phyloP scores from a whole-genome alignment of 2,888 invertebrate species.

The Drosophila anomalata region DNA sequence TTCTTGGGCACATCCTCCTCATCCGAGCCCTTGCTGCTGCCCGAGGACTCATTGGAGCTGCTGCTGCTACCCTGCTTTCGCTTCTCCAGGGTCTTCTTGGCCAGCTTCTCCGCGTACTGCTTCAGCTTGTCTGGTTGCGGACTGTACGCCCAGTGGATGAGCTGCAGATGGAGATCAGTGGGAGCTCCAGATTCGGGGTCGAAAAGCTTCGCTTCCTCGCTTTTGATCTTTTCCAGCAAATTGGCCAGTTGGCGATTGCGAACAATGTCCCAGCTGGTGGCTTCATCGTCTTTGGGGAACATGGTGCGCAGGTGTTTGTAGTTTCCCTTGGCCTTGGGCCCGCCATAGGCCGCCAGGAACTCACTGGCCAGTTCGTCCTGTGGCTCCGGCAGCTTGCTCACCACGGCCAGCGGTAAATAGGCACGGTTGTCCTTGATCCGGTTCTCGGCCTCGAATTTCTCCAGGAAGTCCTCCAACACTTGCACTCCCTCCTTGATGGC shows the following conservation, averaged over 20 bases:
- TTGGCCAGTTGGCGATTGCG: constrained; percentile 87
- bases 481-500: constrained; percentile 90
- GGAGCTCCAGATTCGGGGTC: constrained; percentile 88
- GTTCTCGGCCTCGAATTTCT: constrained; percentile 89
- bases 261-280: constrained; percentile 90
- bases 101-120: constrained; percentile 84
- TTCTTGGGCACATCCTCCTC: constrained; percentile 60
- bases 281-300: constrained; percentile 85
- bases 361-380: constrained; percentile 85
- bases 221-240: constrained; percentile 86
- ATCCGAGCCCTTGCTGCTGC: constrained; percentile 46
- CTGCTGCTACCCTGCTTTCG: constrained; percentile 62
- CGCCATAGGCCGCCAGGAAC: constrained; percentile 89
- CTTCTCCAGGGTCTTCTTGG: constrained; percentile 70
- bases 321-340: constrained; percentile 85
- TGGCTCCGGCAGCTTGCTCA: constrained; percentile 86
- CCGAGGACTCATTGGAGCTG: constrained; percentile 41
- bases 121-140: constrained; percentile 89
- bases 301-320: constrained; percentile 90
- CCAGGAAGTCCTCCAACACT: constrained; percentile 89
- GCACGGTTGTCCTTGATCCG: constrained; percentile 88
- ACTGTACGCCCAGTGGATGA: constrained; percentile 91
- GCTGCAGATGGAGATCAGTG: constrained; percentile 87
- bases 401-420: constrained; percentile 87
- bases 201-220: constrained; percentile 87